Percentiles rank a stretch among this genome's conserved stretches.
Evolutionary conservation across 2,888 invertebrate species (phyloP).

Genomic region (Eudemis profundana): DNA sequence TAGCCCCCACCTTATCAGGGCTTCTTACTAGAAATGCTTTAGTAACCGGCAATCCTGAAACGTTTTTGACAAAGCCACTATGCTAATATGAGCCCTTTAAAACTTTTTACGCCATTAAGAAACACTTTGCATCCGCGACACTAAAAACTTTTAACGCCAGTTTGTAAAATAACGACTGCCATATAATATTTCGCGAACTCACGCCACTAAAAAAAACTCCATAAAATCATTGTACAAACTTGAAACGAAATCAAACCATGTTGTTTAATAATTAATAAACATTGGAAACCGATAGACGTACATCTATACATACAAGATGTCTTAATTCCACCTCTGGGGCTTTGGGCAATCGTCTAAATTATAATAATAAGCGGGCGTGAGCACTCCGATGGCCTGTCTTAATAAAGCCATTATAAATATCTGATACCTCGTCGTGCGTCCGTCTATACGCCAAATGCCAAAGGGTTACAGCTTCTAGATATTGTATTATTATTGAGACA

Average conservation of each 20-base stretch:
- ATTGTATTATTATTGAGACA: conserved; percentile 56
- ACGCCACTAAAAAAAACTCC: too few species aligned
- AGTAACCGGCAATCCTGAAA: conserved; percentile 51
- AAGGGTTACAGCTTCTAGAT: conserved; percentile 69
- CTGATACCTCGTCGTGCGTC: conserved; percentile 74
- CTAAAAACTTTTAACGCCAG: conserved; percentile 18
- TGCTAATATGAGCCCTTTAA: conserved; percentile 38
- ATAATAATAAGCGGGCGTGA: conserved; percentile 84
- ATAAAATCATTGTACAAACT: conserved; percentile 16
- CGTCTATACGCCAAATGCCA: conserved; percentile 72
- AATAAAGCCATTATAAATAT: conserved; percentile 85
- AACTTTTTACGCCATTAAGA: conserved; percentile 37
- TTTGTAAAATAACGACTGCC: conserved; percentile 4
- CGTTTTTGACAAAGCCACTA: conserved; percentile 42
- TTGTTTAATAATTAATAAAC: conserved; percentile 45
- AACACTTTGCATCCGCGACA: conserved; percentile 32
- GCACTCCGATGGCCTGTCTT: conserved; percentile 76
- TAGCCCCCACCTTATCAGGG: conserved; percentile 64
- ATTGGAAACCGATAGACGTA: conserved; percentile 50
- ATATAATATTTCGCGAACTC: conserved; percentile 6
- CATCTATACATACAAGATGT: conserved; percentile 59
- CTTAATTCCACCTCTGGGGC: conserved; percentile 77
- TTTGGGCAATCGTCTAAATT: conserved; percentile 84
- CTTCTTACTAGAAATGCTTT: conserved; percentile 55
- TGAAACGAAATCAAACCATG: conserved; percentile 33